A percentile compares a stretch with the other conserved stretches of the same genome.
These are phyloP conservation scores for Ceratina japonica DNA, from an alignment of 1,140 invertebrate species.

Conservation along the genomic window DNA sequence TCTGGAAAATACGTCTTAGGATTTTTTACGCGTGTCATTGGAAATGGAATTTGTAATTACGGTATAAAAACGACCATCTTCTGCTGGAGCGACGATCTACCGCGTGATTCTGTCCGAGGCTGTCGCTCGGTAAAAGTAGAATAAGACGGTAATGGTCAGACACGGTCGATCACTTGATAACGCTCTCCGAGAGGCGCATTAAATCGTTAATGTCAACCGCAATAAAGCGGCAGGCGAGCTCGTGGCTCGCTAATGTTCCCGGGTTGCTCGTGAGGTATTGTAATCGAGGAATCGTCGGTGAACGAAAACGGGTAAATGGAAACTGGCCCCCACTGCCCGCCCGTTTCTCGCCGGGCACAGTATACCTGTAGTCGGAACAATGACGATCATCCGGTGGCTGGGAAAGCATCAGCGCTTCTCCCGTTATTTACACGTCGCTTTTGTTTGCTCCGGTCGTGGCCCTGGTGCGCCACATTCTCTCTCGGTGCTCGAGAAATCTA, in stretches of 20 bases:
- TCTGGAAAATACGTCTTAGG: too few relatives aligned
- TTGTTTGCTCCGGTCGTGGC: constrained; percentile 9
- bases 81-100: too few relatives aligned
- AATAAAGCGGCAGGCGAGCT: neutral
- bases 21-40: too few relatives aligned
- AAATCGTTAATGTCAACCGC: constrained; percentile 12
- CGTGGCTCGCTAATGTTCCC: constrained; percentile 6
- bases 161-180: too few relatives aligned
- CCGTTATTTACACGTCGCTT: constrained; percentile 29
- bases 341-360: neutral
- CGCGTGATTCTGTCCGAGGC: too few relatives aligned
- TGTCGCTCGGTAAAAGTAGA: neutral
- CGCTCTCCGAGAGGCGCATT: too few relatives aligned
- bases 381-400: constrained; percentile 22
- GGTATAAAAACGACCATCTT: too few relatives aligned
- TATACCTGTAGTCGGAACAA: constrained; percentile 25
- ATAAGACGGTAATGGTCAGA: neutral
- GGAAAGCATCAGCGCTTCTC: constrained; percentile 3
- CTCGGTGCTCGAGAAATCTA: constrained; percentile 8
- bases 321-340: neutral
- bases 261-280: constrained; percentile 14
- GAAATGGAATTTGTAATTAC: too few relatives aligned
- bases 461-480: constrained; percentile 15
- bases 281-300: constrained; percentile 28
- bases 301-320: constrained; percentile 30